Conservation (phyloP, 2,888 invertebrate genomes). For the Ormyrus rosae region DNA sequence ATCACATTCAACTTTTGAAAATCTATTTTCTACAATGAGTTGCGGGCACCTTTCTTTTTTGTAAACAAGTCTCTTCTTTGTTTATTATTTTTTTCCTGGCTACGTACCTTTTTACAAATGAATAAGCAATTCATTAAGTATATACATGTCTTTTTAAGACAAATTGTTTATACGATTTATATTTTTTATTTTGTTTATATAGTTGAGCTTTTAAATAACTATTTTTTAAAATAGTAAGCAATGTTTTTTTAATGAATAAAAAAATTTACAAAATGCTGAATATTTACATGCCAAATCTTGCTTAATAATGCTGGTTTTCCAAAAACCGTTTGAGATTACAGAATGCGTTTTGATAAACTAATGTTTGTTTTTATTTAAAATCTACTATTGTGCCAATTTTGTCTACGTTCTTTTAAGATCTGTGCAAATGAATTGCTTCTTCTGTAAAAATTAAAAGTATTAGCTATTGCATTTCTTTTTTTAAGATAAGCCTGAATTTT, state of each 20-base stretch:
- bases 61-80: background rate
- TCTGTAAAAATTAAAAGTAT: too few species aligned
- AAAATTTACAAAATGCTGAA: too few species aligned
- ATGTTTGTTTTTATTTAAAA: background rate
- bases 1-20: constrained; percentile 18
- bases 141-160: too few species aligned
- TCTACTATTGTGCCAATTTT: background rate
- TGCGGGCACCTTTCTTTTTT: constrained; percentile 46
- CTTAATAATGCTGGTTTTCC: too few species aligned
- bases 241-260: too few species aligned
- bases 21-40: constrained; percentile 16
- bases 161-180: background rate
- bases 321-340: too few species aligned
- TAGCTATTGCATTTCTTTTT: too few species aligned
- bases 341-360: constrained; percentile 2
- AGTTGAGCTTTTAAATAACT: background rate
- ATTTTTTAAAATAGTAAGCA: too few species aligned
- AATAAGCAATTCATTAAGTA: too few species aligned
- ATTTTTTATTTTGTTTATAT: background rate
- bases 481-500: too few species aligned
- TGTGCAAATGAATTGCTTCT: background rate
- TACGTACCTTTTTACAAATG: too few species aligned
- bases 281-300: too few species aligned
- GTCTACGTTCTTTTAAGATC: constrained; percentile 1
- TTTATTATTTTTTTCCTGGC: constrained; percentile 6